Conservation (phyloP, 2,888 invertebrate species). For the Marasmarcha lunaedactyla region DNA sequence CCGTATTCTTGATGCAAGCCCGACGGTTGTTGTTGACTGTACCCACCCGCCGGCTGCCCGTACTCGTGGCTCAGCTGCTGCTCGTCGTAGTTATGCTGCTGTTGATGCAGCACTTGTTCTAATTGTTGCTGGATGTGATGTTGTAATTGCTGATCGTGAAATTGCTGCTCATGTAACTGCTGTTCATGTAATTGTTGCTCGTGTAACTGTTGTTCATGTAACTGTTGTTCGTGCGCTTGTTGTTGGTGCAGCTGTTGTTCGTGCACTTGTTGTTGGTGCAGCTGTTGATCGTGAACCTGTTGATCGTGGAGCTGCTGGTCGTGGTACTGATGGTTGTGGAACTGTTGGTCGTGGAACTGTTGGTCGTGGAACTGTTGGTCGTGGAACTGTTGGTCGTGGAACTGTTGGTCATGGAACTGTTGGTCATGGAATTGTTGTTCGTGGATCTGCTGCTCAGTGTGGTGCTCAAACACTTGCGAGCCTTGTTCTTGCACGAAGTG, state of each 20-base stretch:
- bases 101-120: slow-evolving; percentile 18
- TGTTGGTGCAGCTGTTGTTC: slow-evolving; percentile 27
- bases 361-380: slow-evolving; percentile 39
- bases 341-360: slow-evolving; percentile 48
- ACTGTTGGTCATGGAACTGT: slow-evolving; percentile 41
- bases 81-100: slow-evolving; percentile 19
- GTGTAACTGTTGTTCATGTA: slow-evolving; percentile 40
- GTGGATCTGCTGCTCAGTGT: slow-evolving; percentile 40
- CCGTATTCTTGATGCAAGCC: slow-evolving; percentile 21
- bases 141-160: slow-evolving; percentile 18
- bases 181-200: slow-evolving; percentile 50
- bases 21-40: slow-evolving; percentile 13
- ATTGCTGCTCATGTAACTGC: slow-evolving; percentile 31
- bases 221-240: slow-evolving; percentile 4
- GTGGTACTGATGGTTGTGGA: slow-evolving; percentile 37
- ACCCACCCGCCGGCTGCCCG: slow-evolving; percentile 20
- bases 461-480: slow-evolving; percentile 50
- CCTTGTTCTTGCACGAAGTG: slow-evolving; percentile 49
- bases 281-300: slow-evolving; percentile 24
- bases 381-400: slow-evolving; percentile 41
- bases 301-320: slow-evolving; percentile 23
- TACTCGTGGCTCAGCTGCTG: slow-evolving; percentile 26
- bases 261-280: slow-evolving; percentile 22
- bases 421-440: slow-evolving; percentile 41
- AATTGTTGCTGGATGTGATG: slow-evolving; percentile 42